A percentile compares a stretch with the other conserved stretches of the same genome.
Conservation (phyloP, 2,797 vertebrate species). For the Pseudotriccus pelzelni region DNA sequence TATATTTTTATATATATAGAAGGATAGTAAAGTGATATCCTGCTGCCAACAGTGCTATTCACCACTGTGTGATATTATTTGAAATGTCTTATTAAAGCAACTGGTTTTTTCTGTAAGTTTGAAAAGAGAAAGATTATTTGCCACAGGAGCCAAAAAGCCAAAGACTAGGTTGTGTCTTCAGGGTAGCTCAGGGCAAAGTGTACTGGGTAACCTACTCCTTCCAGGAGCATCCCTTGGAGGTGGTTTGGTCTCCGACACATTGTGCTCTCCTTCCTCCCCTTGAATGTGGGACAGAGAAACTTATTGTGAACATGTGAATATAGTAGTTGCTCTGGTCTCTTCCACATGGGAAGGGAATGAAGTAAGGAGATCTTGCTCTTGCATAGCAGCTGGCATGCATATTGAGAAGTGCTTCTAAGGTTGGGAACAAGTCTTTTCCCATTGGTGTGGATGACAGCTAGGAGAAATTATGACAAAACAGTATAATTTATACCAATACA, state of each 20-base stretch:
- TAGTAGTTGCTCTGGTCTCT: not conserved
- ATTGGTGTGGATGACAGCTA: not conserved
- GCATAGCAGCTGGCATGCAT: not conserved
- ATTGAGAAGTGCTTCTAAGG: not conserved
- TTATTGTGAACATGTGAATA: not conserved
- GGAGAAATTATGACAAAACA: not conserved
- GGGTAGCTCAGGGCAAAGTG: not conserved
- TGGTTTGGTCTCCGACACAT: fast-evolving
- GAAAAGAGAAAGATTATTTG: not conserved
- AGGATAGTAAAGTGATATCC: not conserved
- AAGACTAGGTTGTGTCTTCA: not conserved
- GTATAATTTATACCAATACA: not conserved
- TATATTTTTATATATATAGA: not conserved
- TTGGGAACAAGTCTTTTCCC: not conserved
- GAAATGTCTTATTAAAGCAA: not conserved
- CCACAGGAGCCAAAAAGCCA: not conserved
- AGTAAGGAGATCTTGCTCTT: not conserved
- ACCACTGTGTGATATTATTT: not conserved
- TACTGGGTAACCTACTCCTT: not conserved
- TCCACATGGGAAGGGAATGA: not conserved
- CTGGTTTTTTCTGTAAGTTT: not conserved
- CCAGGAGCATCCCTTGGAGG: not conserved
- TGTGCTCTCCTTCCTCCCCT: not conserved
- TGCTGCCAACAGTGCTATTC: not conserved
- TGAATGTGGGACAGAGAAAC: not conserved